These are phyloP conservation scores for Elegia similella DNA, from an alignment of 2,888 invertebrate species.

Conservation along the genomic window DNA sequence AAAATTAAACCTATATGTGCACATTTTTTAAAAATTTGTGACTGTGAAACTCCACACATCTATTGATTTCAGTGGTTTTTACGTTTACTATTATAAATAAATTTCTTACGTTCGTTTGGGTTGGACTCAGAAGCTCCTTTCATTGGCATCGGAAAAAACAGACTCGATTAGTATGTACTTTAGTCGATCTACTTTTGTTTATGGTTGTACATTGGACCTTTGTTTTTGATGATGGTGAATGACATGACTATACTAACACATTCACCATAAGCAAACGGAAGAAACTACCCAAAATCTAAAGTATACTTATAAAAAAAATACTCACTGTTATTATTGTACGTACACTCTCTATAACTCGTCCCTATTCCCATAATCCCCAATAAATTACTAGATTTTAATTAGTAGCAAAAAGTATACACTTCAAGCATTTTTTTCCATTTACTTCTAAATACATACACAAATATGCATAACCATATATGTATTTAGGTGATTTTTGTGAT, in stretches of 20 bases:
- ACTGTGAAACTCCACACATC: slow-evolving; percentile 15
- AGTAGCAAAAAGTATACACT: too few species aligned
- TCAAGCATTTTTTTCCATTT: too few species aligned
- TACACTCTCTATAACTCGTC: not conserved
- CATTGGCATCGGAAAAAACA: slow-evolving; percentile 45
- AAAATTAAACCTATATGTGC: slow-evolving; percentile 18
- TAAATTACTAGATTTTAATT: too few species aligned
- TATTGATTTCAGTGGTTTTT: not conserved
- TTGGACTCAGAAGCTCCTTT: slow-evolving; percentile 71
- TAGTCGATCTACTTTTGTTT: slow-evolving; percentile 10
- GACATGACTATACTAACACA: slow-evolving; percentile 17
- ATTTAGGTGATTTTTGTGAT: too few species aligned
- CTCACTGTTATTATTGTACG: not conserved
- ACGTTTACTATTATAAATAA: slow-evolving; percentile 28
- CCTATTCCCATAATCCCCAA: too few species aligned
- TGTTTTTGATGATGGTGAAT: slow-evolving; percentile 21
- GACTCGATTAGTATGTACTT: slow-evolving; percentile 37
- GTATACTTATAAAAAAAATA: not conserved
- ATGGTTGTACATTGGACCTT: slow-evolving; percentile 71
- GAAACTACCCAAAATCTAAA: not conserved
- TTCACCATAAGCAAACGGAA: not conserved
- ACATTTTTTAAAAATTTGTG: slow-evolving; percentile 18
- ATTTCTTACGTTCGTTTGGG: slow-evolving; percentile 62
- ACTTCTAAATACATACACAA: too few species aligned
- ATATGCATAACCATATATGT: too few species aligned